These are phyloP conservation scores for Pempheris klunzingeri DNA, from an alignment of 2,797 vertebrate species.

Conservation along the genomic window DNA sequence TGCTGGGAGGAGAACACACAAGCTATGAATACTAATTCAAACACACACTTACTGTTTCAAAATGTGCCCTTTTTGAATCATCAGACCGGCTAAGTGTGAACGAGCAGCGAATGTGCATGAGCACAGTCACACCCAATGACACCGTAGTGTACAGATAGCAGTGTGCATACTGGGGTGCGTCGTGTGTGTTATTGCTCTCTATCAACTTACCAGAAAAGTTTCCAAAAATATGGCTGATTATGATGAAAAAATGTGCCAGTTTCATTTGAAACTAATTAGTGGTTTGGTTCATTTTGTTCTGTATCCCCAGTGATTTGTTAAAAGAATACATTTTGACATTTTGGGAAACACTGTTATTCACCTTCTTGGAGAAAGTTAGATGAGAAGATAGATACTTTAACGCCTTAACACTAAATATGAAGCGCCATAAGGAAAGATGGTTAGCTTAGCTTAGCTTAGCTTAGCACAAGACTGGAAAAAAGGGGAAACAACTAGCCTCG, in stretches of 20 bases:
- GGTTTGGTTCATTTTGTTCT: constrained; percentile 15
- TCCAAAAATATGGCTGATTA: constrained; percentile 29
- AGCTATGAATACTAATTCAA: constrained; percentile 61
- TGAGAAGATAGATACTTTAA: background rate
- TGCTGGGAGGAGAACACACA: constrained; percentile 32
- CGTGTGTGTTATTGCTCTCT: background rate
- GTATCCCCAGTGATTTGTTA: constrained; percentile 39
- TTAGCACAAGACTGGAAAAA: background rate
- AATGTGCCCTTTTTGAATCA: background rate
- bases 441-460: background rate
- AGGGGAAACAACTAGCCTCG: background rate
- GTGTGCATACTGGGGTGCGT: background rate
- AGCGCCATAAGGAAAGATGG: background rate
- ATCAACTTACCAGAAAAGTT: constrained; percentile 7
- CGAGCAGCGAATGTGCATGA: background rate
- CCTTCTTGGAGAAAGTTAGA: background rate
- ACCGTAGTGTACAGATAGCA: background rate
- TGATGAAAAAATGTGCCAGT: background rate
- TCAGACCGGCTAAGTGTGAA: background rate
- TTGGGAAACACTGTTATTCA: background rate
- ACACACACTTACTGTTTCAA: constrained; percentile 15
- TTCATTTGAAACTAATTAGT: constrained; percentile 18
- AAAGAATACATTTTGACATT: constrained; percentile 25
- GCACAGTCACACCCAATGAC: constrained; percentile 15
- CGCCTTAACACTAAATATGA: background rate